Evolutionary conservation across 1,140 invertebrate genomes (phyloP).

Genomic region (Meloidogyne exigua): DNA sequence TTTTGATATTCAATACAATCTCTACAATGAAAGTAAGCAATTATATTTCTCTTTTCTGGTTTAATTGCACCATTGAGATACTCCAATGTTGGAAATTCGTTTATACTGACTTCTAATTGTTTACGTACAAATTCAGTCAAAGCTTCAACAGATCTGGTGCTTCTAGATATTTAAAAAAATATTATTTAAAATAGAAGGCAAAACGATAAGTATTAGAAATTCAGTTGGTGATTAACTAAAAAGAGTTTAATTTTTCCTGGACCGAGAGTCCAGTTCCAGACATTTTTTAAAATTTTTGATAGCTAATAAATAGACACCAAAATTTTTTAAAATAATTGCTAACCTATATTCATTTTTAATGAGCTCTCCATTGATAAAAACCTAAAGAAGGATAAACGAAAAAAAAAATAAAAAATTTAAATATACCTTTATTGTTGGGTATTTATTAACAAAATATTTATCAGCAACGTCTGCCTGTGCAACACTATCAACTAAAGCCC

Average conservation of each 20-base stretch:
- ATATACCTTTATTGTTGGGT: conserved; percentile 87
- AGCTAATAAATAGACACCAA: too few relatives aligned
- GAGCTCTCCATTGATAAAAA: conserved; percentile 63
- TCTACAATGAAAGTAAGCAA: conserved; percentile 55
- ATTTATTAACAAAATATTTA: conserved; percentile 92
- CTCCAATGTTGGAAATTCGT: conserved; percentile 50
- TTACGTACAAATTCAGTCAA: conserved; percentile 58
- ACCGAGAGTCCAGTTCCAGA: too few relatives aligned
- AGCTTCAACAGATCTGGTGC: conserved; percentile 60
- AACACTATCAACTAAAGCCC: conserved; percentile 93
- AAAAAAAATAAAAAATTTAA: conserved; percentile 78
- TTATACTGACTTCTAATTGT: conserved; percentile 57
- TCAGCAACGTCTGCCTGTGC: conserved; percentile 82
- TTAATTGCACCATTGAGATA: conserved; percentile 49
- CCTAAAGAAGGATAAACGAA: conserved; percentile 46
- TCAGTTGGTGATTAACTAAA: too few relatives aligned
- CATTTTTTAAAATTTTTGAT: too few relatives aligned
- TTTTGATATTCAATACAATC: conserved; percentile 58
- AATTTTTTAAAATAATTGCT: not conserved
- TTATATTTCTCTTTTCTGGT: conserved; percentile 54
- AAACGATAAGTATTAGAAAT: too few relatives aligned
- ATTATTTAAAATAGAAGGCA: too few relatives aligned
- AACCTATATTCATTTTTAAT: conserved; percentile 62
- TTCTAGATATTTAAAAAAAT: conserved; percentile 31
- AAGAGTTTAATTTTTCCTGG: too few relatives aligned